Evolutionary conservation across 2,888 invertebrate genomes (phyloP), one percentile per base, ranked within the genome.

Genomic region (Dasypogon diadema): DNA sequence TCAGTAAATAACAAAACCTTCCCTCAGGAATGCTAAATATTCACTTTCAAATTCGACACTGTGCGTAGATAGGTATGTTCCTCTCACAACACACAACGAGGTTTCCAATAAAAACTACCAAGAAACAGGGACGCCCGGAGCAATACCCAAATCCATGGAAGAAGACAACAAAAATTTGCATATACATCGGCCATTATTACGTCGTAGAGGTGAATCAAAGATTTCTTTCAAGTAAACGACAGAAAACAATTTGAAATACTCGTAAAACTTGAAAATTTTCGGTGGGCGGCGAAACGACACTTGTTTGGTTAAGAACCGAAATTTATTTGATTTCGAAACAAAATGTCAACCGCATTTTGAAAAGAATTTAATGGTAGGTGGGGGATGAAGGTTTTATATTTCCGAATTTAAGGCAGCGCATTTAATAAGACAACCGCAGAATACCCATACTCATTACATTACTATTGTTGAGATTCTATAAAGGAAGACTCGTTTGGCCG

Each of bases 271-370:
- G 18, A 8, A 51, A 3, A 0, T 21, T 51, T 4, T 18, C 5
- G 51, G 2, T 51, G 51, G 51, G 51, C 51, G 18, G 12, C n/a
- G 1, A 16, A 18, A 8, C 51, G n/a, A 21, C 18, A 51, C 18
- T 16, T 51, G 18, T 21, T 51, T 51, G 2, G 51, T 51, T 51
- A 51, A 21, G 51, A 6, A 51, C 21, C 6, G 18, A 51, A 51
- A 51, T 51, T 51, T 51, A 51, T 51, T 51, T 18, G 51, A 21
- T 51, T 51, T 51, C 51, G 12, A 21, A 18, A 12, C 51, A 16
- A 51, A 18, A 2, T 51, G 51, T 51, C 51, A 51, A 16, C 42
- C 42, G n/a, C 30, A 5, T 30, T 8, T 30, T 30, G 30, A 30
- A 30, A 8, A 30, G 30, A 30, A 30, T n/a, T n/a, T n/a, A n/a